Evolutionary conservation across 2,888 invertebrate species (phyloP).

Genomic region (Melinopterus prodromus): DNA sequence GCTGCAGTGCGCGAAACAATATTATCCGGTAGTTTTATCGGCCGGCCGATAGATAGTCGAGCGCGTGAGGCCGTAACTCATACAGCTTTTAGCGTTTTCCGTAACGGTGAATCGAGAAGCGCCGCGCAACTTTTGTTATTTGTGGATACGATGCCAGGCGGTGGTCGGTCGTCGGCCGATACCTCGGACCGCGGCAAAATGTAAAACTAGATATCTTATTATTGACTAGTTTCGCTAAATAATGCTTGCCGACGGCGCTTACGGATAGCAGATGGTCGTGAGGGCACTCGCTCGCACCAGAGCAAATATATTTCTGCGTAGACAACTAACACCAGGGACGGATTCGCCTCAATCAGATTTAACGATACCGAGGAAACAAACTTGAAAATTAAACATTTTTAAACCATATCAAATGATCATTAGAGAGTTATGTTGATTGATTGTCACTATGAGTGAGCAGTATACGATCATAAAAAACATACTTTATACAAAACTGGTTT

Average conservation of each 20-base stretch:
- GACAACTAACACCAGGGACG: neutral
- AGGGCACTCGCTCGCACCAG: conserved; percentile 28
- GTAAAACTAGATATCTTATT: conserved; percentile 31
- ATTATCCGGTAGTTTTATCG: conserved; percentile 34
- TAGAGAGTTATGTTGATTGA: too few species aligned
- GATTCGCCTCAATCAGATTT: neutral
- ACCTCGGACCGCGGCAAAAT: conserved; percentile 16
- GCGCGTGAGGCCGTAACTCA: neutral
- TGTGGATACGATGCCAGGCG: conserved; percentile 5
- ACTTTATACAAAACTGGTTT: too few species aligned
- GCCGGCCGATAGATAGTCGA: neutral
- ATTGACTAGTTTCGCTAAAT: conserved; percentile 34
- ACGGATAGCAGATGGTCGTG: neutral
- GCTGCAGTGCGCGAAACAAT: conserved; percentile 24
- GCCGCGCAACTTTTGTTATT: conserved; percentile 15
- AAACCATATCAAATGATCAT: too few species aligned
- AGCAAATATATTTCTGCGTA: conserved; percentile 8
- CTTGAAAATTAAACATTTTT: too few species aligned
- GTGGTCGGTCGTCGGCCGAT: neutral
- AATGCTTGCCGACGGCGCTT: conserved; percentile 28
- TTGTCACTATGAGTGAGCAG: too few species aligned
- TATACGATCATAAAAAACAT: too few species aligned
- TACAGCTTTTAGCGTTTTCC: conserved; percentile 11
- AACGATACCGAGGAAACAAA: neutral
- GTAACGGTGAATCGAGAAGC: neutral